Evolutionary conservation across 92 coral and sea anemone genomes (phyloP).

Genomic region (Parazoanthus swiftii): DNA sequence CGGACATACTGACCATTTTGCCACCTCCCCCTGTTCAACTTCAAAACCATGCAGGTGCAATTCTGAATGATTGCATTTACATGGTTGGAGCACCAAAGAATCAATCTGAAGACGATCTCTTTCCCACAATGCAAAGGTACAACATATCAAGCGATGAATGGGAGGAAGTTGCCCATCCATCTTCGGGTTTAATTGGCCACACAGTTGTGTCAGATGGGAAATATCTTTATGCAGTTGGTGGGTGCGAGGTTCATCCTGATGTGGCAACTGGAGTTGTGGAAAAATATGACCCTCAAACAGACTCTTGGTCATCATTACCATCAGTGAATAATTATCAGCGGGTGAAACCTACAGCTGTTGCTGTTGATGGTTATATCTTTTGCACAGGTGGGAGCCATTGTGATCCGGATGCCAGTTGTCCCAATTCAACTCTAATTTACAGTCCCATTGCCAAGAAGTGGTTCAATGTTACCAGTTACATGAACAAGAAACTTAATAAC

Average conservation of each 20-base stretch:
- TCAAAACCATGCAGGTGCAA: constrained; percentile 10
- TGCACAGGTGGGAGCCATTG: neutral
- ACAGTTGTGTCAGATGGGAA: constrained; percentile 9
- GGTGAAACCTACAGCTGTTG: neutral
- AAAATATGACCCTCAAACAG: neutral
- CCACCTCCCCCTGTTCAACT: neutral
- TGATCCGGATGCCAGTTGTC: neutral
- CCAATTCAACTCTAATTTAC: neutral
- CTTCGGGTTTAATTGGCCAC: neutral
- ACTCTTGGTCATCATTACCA: neutral
- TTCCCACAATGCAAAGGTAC: neutral
- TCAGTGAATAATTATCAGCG: neutral
- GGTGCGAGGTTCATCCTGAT: neutral
- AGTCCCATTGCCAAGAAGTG: neutral
- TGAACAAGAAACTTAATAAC: neutral
- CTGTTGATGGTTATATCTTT: constrained; percentile 11
- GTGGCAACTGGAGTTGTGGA: neutral
- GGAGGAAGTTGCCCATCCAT: constrained; percentile 3
- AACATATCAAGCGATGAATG: neutral
- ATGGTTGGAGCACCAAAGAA: constrained; percentile 8
- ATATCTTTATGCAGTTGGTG: constrained; percentile 5
- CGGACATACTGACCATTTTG: neutral
- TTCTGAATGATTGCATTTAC: constrained; percentile 8
- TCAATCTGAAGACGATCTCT: neutral
- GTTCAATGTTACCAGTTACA: neutral